phyloP scores from a whole-genome alignment of 2,797 vertebrate genomes.

The Taeniopygia guttata region DNA sequence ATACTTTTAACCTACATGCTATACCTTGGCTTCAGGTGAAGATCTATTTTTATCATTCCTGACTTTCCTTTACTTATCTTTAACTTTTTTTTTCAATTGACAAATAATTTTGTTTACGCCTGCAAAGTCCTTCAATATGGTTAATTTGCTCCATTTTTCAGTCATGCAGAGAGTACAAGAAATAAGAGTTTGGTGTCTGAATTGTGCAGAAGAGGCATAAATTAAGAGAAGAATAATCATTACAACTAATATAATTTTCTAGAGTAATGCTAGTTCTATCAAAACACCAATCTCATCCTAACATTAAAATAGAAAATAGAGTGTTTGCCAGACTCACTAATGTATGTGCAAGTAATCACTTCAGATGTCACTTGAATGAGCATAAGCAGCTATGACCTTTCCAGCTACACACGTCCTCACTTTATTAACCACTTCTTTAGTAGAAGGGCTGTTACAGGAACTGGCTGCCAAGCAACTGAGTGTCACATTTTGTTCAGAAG shows the following conservation, averaged over 20 bases:
- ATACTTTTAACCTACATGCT: background rate
- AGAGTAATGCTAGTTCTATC: background rate
- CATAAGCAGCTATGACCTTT: background rate
- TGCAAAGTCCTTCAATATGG: background rate
- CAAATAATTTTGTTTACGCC: background rate
- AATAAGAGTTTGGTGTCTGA: background rate
- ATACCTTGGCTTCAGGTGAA: background rate
- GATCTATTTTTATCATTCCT: background rate
- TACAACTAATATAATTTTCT: background rate
- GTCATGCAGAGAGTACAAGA: background rate
- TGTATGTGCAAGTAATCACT: background rate
- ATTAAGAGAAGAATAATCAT: background rate
- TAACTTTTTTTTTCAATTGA: background rate
- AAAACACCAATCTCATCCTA: background rate
- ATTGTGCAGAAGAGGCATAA: background rate
- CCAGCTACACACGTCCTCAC: background rate
- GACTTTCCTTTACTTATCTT: background rate
- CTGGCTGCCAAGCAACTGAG: background rate
- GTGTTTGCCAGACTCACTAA: background rate
- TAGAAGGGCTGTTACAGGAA: background rate
- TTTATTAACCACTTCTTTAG: background rate
- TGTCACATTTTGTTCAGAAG: background rate
- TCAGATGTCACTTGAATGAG: background rate
- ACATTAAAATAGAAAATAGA: conserved; percentile 20
- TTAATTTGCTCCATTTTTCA: background rate